Evolutionary conservation across 1,140 invertebrate genomes (phyloP).

Genomic region (Pygmarrhopalites habei): DNA sequence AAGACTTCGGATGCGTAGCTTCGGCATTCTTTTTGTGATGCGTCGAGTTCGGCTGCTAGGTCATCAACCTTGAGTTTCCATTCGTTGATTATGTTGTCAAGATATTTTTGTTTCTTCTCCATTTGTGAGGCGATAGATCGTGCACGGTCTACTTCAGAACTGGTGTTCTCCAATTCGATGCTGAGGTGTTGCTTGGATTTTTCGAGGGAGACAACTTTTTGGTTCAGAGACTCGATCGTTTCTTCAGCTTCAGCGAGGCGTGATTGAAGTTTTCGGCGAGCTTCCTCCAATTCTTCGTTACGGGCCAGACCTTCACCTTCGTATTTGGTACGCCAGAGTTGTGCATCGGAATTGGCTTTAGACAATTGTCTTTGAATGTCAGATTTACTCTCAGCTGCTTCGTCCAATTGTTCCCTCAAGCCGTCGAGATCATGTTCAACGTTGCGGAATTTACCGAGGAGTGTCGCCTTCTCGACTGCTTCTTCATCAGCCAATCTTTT

Average conservation of each 20-base stretch:
- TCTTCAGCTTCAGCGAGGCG: conserved; percentile 96
- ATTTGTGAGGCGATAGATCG: conserved; percentile 89
- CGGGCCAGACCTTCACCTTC: conserved; percentile 92
- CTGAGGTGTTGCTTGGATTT: conserved; percentile 94
- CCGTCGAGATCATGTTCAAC: conserved; percentile 95
- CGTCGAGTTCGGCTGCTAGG: conserved; percentile 91
- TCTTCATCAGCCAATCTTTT: conserved; percentile 96
- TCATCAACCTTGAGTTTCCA: conserved; percentile 99
- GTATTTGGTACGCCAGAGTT: conserved; percentile 93
- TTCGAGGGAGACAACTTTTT: conserved; percentile 90
- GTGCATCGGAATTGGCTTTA: conserved; percentile 89
- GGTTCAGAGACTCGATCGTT: conserved; percentile 93
- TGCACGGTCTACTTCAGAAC: conserved; percentile 94
- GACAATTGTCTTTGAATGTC: conserved; percentile 91
- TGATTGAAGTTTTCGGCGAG: conserved; percentile 83
- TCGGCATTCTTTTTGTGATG: conserved; percentile 96
- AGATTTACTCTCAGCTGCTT: conserved; percentile 89
- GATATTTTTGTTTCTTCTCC: conserved; percentile 99
- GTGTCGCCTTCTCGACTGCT: conserved; percentile 81
- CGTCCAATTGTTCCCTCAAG: conserved; percentile 86
- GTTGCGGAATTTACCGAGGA: conserved; percentile 93
- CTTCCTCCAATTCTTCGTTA: conserved; percentile 96
- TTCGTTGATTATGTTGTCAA: conserved; percentile 99
- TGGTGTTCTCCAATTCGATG: conserved; percentile 96
- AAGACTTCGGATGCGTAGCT: conserved; percentile 99